Percentiles rank a stretch among this genome's conserved stretches.
These are phyloP conservation scores for Rhinolophus sinicus DNA, from an alignment of 2,113 vertebrate species.

Conservation along the genomic window DNA sequence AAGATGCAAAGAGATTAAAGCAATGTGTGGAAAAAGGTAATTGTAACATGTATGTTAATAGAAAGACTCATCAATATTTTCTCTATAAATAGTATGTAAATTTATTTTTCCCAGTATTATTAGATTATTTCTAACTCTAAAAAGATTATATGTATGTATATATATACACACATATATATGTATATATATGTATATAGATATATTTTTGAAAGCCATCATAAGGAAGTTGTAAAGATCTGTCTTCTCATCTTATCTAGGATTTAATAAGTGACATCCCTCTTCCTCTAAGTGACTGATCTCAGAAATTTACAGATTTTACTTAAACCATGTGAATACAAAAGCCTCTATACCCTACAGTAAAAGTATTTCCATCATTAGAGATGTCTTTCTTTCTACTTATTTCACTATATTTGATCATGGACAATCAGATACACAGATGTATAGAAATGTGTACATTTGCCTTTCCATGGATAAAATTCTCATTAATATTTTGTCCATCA, in stretches of 20 bases:
- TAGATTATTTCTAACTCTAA: conserved; percentile 35
- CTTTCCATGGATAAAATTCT: conserved; percentile 20
- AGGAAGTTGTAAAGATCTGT: conserved; percentile 26
- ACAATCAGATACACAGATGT: neutral
- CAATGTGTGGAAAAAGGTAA: neutral
- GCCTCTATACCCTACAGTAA: neutral
- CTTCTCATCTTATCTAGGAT: conserved; percentile 53
- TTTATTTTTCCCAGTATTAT: neutral
- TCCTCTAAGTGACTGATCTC: conserved; percentile 21
- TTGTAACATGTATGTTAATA: neutral
- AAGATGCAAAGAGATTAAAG: conserved; percentile 14
- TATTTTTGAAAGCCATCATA: neutral
- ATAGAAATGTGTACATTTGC: neutral
- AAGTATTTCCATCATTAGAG: conserved; percentile 50
- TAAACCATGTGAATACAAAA: conserved; percentile 36
- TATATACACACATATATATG: no score
- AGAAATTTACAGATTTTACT: conserved; percentile 52
- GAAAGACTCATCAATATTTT: conserved; percentile 22
- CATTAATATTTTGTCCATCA: conserved; percentile 8
- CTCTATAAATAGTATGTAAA: neutral
- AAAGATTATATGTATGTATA: neutral
- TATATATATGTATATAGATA: no score
- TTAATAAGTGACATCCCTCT: neutral
- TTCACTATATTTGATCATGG: neutral
- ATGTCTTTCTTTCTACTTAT: conserved; percentile 53